Evolutionary conservation across 2,113 vertebrate species (phyloP), one percentile per base, ranked within the genome.

Genomic region (Petrocephalus zakoni): DNA sequence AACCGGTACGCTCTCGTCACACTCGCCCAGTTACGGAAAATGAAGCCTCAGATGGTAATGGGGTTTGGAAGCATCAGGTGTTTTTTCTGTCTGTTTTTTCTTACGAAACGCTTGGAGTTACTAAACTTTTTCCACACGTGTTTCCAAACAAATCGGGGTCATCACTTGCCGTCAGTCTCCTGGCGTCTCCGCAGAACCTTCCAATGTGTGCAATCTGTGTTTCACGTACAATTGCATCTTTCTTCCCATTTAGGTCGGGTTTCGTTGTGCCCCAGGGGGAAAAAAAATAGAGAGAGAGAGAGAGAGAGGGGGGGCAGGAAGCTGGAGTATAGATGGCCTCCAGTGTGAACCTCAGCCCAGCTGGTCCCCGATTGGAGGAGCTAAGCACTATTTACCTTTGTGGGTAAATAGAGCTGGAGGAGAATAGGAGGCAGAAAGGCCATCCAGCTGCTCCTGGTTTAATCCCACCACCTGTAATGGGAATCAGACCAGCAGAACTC

Each of bases 401-500:
- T 81, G 87, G 90, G 61, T 87, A 89, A 91, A 91, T 47, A 83
- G 51, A 29, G 86, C 85, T 91, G 89, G 86, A 88, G 85, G 56
- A 22, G 56, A 90, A 89, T 90, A 37, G 55, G 8, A 29, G 56
- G 22, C 22, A 37, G 46, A 64, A 87, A 90, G 56, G 34, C 2
- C 55, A 4, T 88, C 90, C 92, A 93, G 91, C 92, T 92, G 92
- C 90, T 89, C 47, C 53, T 88, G 37, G 88, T 92, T 92, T 88
- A 53, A 89, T 89, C 88, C 89, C 89, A 90, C 89, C 92, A 92
- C 92, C 91, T 93, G 92, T 91, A 92, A 91, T 90, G 15, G 89
- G 86, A 84, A 87, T 61, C 89, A 49, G 85, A 88, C 51, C 58
- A 47, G 87, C 2, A 81, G 90, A 89, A 89, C 51, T 87, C 92